Evolutionary conservation across 2,113 vertebrate species (phyloP).

Genomic region (Craseonycteris thonglongyai): DNA sequence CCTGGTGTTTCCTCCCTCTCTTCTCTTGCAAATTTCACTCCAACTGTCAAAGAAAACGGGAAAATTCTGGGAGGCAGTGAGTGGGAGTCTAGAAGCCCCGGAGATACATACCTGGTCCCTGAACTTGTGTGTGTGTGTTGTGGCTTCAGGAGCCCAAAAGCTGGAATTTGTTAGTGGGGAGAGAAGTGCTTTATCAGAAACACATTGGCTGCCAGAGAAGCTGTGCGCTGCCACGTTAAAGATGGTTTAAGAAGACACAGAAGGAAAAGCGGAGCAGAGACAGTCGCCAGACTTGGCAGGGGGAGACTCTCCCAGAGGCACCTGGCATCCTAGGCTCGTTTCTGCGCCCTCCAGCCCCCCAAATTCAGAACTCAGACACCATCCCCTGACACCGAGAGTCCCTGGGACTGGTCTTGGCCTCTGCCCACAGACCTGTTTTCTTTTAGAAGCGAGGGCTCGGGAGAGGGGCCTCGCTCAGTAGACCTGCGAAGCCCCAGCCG

Average conservation of each 20-base stretch:
- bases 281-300: neutral
- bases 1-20: no score
- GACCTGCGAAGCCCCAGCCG: neutral
- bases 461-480: neutral
- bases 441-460: neutral
- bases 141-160: slow-evolving; percentile 77
- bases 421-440: neutral
- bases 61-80: neutral
- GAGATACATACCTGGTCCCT: slow-evolving; percentile 60
- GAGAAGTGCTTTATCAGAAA: slow-evolving; percentile 78
- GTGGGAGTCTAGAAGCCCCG: neutral
- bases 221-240: slow-evolving; percentile 12
- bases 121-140: neutral
- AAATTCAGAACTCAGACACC: neutral
- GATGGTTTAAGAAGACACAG: neutral
- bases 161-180: slow-evolving; percentile 75
- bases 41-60: neutral
- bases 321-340: neutral
- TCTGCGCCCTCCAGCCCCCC: neutral
- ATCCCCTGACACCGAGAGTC: neutral
- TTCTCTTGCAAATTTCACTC: neutral
- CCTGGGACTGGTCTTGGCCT: neutral
- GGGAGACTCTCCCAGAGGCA: neutral
- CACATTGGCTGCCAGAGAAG: slow-evolving; percentile 76
- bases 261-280: neutral